Conservation (phyloP, 2,797 vertebrate species). For the Hirundo rustica region DNA sequence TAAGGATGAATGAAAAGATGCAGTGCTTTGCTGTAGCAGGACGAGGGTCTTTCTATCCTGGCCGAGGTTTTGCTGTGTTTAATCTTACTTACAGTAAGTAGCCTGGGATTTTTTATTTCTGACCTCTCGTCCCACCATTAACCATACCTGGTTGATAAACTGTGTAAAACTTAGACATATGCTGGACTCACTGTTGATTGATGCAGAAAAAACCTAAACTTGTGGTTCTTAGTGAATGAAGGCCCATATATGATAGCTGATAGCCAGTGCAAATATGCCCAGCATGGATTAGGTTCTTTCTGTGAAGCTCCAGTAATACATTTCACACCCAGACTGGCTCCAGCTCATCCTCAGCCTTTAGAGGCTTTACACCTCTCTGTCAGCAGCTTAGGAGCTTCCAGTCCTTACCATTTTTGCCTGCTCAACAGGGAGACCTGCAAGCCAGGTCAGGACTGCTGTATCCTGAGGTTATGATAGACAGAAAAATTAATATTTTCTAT, state of each 20-base stretch:
- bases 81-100: slow-evolving; percentile 84
- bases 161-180: neutral
- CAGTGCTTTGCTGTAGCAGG: slow-evolving; percentile 88
- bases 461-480: neutral
- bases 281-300: neutral
- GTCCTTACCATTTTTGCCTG: neutral
- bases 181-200: neutral
- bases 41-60: slow-evolving; percentile 88
- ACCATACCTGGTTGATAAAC: neutral
- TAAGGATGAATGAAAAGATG: slow-evolving; percentile 88
- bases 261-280: neutral
- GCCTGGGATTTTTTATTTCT: neutral
- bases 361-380: neutral
- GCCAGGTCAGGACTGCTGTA: neutral
- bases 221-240: neutral
- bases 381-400: neutral
- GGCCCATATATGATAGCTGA: neutral
- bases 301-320: neutral
- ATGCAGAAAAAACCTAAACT: neutral
- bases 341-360: neutral
- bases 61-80: slow-evolving; percentile 87
- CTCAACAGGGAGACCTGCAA: neutral
- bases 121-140: neutral
- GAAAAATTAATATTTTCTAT: neutral
- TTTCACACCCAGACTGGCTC: neutral